These are phyloP conservation scores for Drosophila persimilis DNA, from an alignment of 1,140 invertebrate genomes.

Conservation along the genomic window DNA sequence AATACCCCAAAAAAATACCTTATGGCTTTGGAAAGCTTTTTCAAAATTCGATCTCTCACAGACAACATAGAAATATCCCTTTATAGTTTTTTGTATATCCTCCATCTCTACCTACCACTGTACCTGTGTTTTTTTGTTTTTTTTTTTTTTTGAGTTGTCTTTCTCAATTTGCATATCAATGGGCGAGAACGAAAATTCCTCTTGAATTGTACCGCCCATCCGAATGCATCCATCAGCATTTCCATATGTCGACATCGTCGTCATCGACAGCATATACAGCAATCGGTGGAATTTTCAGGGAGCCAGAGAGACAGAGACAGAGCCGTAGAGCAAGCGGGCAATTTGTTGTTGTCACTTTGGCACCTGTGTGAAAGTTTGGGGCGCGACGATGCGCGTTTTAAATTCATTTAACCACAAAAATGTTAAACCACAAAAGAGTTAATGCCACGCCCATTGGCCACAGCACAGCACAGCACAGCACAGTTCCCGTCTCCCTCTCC, in stretches of 20 bases:
- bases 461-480: background rate
- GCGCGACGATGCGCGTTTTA: conserved; percentile 64
- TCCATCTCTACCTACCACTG: too few relatives aligned
- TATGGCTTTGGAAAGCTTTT: background rate
- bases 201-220: conserved; percentile 23
- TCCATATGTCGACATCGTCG: conserved; percentile 70
- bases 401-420: conserved; percentile 81
- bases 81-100: too few relatives aligned
- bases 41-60: too few relatives aligned
- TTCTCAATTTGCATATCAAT: conserved; percentile 74
- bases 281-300: too few relatives aligned
- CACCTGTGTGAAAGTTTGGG: conserved; percentile 58
- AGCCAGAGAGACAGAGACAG: conserved; percentile 1
- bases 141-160: conserved; percentile 54
- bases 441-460: conserved; percentile 68
- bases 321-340: conserved; percentile 57
- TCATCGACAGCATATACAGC: background rate
- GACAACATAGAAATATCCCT: too few relatives aligned
- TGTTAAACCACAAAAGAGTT: conserved; percentile 78
- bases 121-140: too few relatives aligned
- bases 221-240: conserved; percentile 64
- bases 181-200: conserved; percentile 53
- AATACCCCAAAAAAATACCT: conserved; percentile 42
- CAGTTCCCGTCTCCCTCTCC: background rate
- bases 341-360: conserved; percentile 79